Evolutionary conservation across 2,888 invertebrate genomes (phyloP).

Genomic region (Ernsta delagoae): DNA sequence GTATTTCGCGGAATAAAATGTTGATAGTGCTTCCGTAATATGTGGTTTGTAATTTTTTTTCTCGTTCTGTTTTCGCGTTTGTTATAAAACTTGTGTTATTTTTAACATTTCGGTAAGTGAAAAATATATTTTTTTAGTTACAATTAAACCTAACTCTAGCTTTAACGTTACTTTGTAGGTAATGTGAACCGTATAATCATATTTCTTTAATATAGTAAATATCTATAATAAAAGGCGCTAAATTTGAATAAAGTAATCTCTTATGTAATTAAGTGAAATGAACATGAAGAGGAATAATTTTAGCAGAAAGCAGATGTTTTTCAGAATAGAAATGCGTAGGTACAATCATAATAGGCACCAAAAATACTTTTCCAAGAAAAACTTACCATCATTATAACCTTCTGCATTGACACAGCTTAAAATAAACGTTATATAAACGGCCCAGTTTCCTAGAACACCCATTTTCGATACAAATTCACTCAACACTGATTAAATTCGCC

Average conservation of each 20-base stretch:
- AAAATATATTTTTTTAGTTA: not conserved
- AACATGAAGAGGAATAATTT: no score
- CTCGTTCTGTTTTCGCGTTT: slow-evolving; percentile 13
- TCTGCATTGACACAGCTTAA: slow-evolving; percentile 52
- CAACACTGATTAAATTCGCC: slow-evolving; percentile 46
- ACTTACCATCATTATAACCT: slow-evolving; percentile 62
- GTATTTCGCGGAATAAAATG: slow-evolving; percentile 28
- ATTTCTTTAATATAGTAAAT: no score
- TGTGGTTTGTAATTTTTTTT: slow-evolving; percentile 20
- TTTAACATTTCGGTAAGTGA: not conserved
- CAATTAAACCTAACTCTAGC: no score
- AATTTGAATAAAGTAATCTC: no score
- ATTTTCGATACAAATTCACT: slow-evolving; percentile 37
- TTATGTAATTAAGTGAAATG: no score
- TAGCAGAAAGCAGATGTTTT: no score
- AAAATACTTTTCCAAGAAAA: not conserved
- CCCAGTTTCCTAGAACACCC: slow-evolving; percentile 41
- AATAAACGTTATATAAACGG: slow-evolving; percentile 44
- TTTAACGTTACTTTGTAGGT: no score
- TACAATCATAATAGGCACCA: no score
- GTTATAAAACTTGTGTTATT: not conserved
- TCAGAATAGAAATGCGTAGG: no score
- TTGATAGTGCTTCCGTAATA: slow-evolving; percentile 27
- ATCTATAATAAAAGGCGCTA: no score
- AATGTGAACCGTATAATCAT: no score